phyloP scores from a whole-genome alignment of 1,140 invertebrate genomes.

The Anoplophora glabripennis region DNA sequence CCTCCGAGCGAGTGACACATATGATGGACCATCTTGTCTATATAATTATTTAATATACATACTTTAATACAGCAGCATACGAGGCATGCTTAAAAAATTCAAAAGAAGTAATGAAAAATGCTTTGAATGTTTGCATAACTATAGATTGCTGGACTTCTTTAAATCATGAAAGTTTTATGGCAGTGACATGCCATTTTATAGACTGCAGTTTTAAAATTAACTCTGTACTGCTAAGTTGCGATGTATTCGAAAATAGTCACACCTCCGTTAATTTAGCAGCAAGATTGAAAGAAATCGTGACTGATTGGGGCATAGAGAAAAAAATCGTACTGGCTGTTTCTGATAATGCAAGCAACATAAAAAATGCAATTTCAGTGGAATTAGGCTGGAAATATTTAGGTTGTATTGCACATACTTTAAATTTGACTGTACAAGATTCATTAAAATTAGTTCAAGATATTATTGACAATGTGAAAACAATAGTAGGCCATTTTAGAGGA shows the following conservation, averaged over 20 bases:
- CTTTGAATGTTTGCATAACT: too few relatives aligned
- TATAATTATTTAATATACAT: too few relatives aligned
- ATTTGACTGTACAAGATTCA: constrained; percentile 27
- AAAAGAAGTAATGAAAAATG: too few relatives aligned
- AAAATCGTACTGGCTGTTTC: constrained; percentile 28
- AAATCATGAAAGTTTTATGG: too few relatives aligned
- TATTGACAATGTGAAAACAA: background rate
- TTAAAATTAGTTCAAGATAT: background rate
- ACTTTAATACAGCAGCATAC: too few relatives aligned
- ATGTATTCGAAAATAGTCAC: constrained; percentile 3
- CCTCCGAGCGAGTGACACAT: too few relatives aligned
- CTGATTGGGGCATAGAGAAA: constrained; percentile 23
- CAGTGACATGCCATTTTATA: too few relatives aligned
- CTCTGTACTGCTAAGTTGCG: constrained; percentile 20
- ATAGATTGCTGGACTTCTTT: too few relatives aligned
- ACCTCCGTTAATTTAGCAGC: too few relatives aligned
- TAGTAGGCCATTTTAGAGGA: constrained; percentile 22
- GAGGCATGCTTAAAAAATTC: too few relatives aligned
- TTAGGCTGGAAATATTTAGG: constrained; percentile 31
- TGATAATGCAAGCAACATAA: constrained; percentile 35
- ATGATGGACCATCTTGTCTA: too few relatives aligned
- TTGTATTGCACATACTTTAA: constrained; percentile 36
- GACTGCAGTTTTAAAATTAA: too few relatives aligned
- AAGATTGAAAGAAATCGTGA: constrained; percentile 14
- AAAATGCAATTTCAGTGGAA: constrained; percentile 21